Evolutionary conservation across 2,113 vertebrate genomes (phyloP).

Genomic region (Podarcis muralis): DNA sequence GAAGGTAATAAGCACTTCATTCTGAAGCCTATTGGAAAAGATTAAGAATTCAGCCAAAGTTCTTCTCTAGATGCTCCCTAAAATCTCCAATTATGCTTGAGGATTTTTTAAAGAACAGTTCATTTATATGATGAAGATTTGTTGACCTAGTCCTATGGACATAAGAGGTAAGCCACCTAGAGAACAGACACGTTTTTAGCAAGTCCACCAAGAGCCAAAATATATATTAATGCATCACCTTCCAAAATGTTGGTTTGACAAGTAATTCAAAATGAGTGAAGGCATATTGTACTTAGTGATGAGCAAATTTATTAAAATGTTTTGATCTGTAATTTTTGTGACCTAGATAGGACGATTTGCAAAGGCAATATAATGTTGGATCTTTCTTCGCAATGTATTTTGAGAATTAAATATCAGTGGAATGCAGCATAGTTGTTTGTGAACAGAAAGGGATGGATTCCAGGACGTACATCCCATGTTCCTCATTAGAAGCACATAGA

Average conservation of each 20-base stretch:
- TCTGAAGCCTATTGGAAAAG: background rate
- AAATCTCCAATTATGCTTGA: background rate
- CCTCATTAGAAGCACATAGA: background rate
- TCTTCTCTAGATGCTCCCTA: background rate
- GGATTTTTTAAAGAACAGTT: background rate
- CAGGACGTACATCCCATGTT: background rate
- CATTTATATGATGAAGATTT: background rate
- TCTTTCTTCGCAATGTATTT: background rate
- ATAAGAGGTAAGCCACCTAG: background rate
- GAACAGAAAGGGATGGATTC: background rate
- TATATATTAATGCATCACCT: background rate
- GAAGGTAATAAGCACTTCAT: background rate
- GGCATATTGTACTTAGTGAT: conserved; percentile 67
- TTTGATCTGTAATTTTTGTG: background rate
- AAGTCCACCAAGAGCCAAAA: background rate
- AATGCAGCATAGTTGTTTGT: too few relatives aligned
- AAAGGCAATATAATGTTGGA: too few relatives aligned
- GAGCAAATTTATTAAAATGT: conserved; percentile 59
- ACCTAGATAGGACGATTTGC: background rate
- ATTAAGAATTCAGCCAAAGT: background rate
- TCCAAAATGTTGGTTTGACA: conserved; percentile 21
- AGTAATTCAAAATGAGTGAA: conserved; percentile 50
- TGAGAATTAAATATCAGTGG: background rate
- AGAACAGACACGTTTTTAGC: background rate
- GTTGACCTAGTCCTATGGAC: background rate